These are phyloP conservation scores for Neolamprologus modestus DNA, from an alignment of 2,113 vertebrate species.

Conservation along the genomic window DNA sequence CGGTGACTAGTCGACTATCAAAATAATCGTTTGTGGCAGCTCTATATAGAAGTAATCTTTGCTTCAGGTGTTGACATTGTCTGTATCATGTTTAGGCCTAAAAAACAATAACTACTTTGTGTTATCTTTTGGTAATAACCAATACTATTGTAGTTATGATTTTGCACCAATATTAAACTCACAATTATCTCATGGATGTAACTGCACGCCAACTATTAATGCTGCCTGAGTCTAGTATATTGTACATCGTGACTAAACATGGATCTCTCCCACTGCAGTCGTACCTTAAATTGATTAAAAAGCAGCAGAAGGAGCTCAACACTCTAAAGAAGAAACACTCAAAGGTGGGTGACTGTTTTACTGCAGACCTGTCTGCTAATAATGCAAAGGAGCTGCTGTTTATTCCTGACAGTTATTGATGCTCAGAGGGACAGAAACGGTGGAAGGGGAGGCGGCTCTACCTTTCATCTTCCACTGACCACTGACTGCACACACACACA, in stretches of 20 bases:
- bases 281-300: slow-evolving; percentile 92
- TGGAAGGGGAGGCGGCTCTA: not conserved
- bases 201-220: not conserved
- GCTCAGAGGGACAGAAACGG: not conserved
- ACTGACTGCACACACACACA: not conserved
- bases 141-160: not conserved
- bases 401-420: not conserved
- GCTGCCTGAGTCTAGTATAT: not conserved
- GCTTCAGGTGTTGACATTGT: not conserved
- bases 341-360: slow-evolving; percentile 76
- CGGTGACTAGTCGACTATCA: too few relatives aligned
- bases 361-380: not conserved
- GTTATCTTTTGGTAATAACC: not conserved
- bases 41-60: not conserved
- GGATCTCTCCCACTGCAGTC: slow-evolving; percentile 67
- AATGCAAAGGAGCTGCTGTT: not conserved
- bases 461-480: slow-evolving; percentile 35
- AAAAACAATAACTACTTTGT: not conserved
- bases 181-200: accelerated
- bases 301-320: slow-evolving; percentile 94
- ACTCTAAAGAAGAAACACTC: slow-evolving; percentile 93
- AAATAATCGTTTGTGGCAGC: too few relatives aligned
- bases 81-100: not conserved
- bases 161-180: not conserved
- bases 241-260: not conserved